These are phyloP conservation scores for Phrynocephalus vlangalii DNA, from an alignment of 2,797 vertebrate species.

Conservation along the genomic window DNA sequence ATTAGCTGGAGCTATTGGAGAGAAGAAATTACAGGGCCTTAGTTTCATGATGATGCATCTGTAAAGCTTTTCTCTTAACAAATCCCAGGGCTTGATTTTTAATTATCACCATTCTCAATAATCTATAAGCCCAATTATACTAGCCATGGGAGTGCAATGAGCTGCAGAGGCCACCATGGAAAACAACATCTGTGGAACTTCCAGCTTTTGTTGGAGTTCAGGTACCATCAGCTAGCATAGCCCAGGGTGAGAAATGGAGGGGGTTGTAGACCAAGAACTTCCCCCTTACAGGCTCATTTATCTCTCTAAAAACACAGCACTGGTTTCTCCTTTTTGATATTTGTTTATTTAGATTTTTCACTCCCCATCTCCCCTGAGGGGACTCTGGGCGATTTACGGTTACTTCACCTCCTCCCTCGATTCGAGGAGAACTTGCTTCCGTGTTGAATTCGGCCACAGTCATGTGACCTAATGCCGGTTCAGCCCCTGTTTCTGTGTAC, in stretches of 20 bases:
- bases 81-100: background rate
- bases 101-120: background rate
- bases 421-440: no score
- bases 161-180: background rate
- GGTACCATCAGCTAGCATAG: background rate
- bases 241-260: background rate
- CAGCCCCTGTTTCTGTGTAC: no score
- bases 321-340: background rate
- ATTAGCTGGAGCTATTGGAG: constrained; percentile 52
- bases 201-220: background rate
- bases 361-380: no score
- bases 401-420: no score
- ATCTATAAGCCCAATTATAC: background rate
- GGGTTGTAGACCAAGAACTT: no score
- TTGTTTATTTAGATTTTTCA: no score
- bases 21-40: constrained; percentile 56
- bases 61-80: constrained; percentile 40
- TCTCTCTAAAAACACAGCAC: background rate
- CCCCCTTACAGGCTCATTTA: background rate
- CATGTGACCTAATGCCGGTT: no score
- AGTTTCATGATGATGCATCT: constrained; percentile 40
- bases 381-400: no score
- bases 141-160: background rate
- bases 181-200: background rate
- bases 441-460: no score